These are phyloP conservation scores for Brachyhypopomus occidentalis DNA, from an alignment of 2,113 vertebrate species.

Conservation along the genomic window DNA sequence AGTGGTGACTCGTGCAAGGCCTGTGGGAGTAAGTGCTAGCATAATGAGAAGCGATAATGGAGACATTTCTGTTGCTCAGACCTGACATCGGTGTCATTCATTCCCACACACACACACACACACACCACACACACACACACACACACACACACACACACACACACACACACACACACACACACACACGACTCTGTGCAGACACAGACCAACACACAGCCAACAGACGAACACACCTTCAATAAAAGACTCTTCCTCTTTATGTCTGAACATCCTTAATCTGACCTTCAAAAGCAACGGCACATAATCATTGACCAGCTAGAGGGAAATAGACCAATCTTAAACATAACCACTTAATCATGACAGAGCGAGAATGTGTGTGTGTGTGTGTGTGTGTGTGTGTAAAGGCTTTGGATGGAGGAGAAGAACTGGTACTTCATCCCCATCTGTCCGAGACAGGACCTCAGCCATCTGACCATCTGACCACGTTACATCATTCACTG, in stretches of 20 bases:
- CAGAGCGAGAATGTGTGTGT: not conserved
- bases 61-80: not conserved
- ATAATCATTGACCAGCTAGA: slow-evolving; percentile 35
- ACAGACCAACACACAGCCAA: not conserved
- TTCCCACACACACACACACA: slow-evolving; percentile 18
- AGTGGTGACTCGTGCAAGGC: not conserved
- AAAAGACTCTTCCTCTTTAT: not conserved
- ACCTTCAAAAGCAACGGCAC: slow-evolving; percentile 40
- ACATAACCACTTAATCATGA: slow-evolving; percentile 35
- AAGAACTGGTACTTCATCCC: slow-evolving; percentile 61
- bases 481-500: slow-evolving; percentile 46
- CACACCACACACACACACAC: not conserved
- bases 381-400: slow-evolving; percentile 32
- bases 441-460: slow-evolving; percentile 61
- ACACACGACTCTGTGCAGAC: too few species aligned
- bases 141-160: not conserved
- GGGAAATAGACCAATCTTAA: slow-evolving; percentile 26
- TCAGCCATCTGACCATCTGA: slow-evolving; percentile 62
- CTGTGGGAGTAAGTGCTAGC: slow-evolving; percentile 1
- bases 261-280: slow-evolving; percentile 25
- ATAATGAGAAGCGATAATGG: slow-evolving; percentile 2
- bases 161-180: not conserved
- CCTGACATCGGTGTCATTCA: slow-evolving; percentile 9
- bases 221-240: too few species aligned
- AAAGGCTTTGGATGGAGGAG: slow-evolving; percentile 35